Evolutionary conservation across 1,140 invertebrate species (phyloP), one percentile per base, ranked within the genome.

Genomic region (Heliothis subflexa): DNA sequence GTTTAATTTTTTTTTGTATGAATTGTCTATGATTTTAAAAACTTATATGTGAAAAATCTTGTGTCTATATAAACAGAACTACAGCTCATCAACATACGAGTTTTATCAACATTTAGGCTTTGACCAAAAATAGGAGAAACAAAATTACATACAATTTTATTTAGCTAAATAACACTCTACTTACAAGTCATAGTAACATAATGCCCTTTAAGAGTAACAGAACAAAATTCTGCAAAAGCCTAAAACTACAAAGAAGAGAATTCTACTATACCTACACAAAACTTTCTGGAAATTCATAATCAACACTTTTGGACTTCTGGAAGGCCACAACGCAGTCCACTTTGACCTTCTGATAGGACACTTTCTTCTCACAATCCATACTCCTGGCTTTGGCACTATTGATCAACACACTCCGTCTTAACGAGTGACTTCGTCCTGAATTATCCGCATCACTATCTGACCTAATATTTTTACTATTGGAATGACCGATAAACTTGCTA

Each of bases 381-480:
- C 93, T 94, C 81, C 89, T 93, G 10, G 90, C 89, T 80, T 93
- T 94, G 14, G 92, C 89, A 79, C 91, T 94, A 74, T 93, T 95
- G 86, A 95, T 90, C 72, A 95, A 88, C 55, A 95, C 94, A 70
- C 91, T 95, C 21, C 94, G 93, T 49, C 95, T 88, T 18, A 95
- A 85, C 5, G 95, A 95, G 74, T 86, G 80, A 49, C 78, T 82
- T 57, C 88, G 84, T 80, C 70, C 83, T 71, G 80, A 61, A 54
- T 75, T 79, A 61, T 92, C 91, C 28, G 88, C 52, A 75, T 93
- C 91, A 77, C 88, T 84, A 75, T 91, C 89, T 33, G 86, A 79
- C 76, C 84, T 88, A 83, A 64, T 81, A 78, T 84, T 84, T 86
- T 85, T 91, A 81, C 77, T 73, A 86, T 81, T 85, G 78, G 83